These are phyloP conservation scores for Microcebus griseorufus DNA, from an alignment of 2,113 vertebrate genomes.

Conservation along the genomic window DNA sequence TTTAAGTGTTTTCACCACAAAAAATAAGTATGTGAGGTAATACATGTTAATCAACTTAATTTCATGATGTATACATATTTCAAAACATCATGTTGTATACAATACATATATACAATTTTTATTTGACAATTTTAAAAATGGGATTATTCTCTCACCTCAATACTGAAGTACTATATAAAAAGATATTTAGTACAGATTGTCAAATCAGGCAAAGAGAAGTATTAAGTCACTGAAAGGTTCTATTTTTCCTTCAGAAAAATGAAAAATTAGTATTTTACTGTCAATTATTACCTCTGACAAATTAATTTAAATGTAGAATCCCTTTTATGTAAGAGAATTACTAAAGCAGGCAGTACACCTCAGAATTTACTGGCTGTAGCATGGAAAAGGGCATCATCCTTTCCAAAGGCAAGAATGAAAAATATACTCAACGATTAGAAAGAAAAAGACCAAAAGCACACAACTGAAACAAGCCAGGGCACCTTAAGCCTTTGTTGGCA, in stretches of 20 bases:
- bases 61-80: background rate
- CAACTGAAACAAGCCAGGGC: background rate
- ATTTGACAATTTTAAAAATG: background rate
- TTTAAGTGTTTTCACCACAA: background rate
- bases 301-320: background rate
- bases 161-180: background rate
- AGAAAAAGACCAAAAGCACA: background rate
- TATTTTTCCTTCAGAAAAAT: conserved; percentile 19
- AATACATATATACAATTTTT: background rate
- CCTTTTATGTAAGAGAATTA: background rate
- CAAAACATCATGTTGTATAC: background rate
- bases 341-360: background rate
- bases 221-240: background rate
- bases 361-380: background rate
- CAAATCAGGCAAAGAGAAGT: background rate
- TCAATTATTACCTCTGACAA: conserved; percentile 30
- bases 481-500: background rate
- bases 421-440: background rate
- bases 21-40: background rate
- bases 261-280: conserved; percentile 14
- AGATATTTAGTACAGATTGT: background rate
- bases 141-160: conserved; percentile 27
- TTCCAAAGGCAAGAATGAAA: conserved; percentile 10
- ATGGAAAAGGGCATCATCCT: background rate
- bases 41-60: background rate